A percentile compares a stretch with the other conserved stretches of the same genome.
phyloP scores from a whole-genome alignment of 2,113 vertebrate genomes.

The Tichodroma muraria region DNA sequence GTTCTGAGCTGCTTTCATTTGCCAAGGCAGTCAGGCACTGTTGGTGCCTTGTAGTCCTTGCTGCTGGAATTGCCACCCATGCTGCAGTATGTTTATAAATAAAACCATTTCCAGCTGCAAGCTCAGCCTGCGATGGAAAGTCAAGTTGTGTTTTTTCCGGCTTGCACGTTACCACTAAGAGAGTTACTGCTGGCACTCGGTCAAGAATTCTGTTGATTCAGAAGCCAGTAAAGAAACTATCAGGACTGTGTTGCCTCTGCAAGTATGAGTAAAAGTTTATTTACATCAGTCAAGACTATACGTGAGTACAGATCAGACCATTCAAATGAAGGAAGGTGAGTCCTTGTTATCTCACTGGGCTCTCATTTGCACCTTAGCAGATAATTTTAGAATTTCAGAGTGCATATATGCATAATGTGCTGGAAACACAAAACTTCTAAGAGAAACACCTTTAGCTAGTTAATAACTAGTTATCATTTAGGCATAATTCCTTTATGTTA shows the following conservation, averaged over 20 bases:
- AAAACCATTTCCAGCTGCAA: neutral
- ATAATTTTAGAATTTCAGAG: neutral
- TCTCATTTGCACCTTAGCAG: neutral
- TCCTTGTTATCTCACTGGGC: neutral
- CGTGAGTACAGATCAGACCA: neutral
- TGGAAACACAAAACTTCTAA: neutral
- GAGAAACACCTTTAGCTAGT: neutral
- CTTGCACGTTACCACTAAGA: neutral
- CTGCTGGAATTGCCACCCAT: neutral
- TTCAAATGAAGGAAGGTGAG: neutral
- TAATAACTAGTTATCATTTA: neutral
- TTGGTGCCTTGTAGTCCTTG: neutral
- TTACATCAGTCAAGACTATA: neutral
- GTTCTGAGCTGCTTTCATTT: neutral
- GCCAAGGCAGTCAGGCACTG: neutral
- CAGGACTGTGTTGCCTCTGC: neutral
- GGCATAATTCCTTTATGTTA: neutral
- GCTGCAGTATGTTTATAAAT: neutral
- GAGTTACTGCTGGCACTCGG: neutral
- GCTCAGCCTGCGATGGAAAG: neutral
- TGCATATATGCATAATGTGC: neutral
- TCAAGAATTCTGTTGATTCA: conserved; percentile 47
- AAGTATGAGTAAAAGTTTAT: conserved; percentile 21
- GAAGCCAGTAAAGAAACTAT: neutral
- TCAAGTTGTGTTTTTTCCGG: neutral